Evolutionary conservation across 2,113 vertebrate species (phyloP), one percentile per base, ranked within the genome.

Genomic region (Chunga burmeisteri): DNA sequence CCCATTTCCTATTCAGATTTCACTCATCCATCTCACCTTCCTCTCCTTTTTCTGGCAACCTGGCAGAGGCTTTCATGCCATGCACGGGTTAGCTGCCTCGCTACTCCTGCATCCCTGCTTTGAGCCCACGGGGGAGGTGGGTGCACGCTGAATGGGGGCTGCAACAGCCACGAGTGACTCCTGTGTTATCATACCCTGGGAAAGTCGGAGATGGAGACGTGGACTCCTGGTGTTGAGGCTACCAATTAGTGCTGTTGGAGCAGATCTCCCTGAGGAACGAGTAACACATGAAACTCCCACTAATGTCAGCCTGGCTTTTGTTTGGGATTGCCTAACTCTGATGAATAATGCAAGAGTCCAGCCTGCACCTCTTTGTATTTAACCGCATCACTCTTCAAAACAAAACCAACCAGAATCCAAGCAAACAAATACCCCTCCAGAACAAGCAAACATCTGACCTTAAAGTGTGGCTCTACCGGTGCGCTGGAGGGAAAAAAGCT

Each of bases 321-420:
- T 92, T 93, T 91, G 73, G 86, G 29, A 87, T 96, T 96, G 88
- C 94, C 63, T 93, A 94, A 96, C 67, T 59, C 34, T 56, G 36
- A 94, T 89, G 94, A 97, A 94, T 95, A 96, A 94, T 90, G 40
- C 65, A 94, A n/a, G 73, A 94, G 70, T 87, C 78, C 90, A 94
- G 53, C 73, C 87, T 72, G 58, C 4, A 26, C 25, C 89, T 75
- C 46, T 80, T 94, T 91, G 88, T 56, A 56, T 87, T 96, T 90
- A 62, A 91, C 92, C 6, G 0, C 66, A 91, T 91, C 22, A 1
- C 34, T 91, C 78, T 79, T 81, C 61, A 87, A 91, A 97, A 88
- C 36, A 93, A 96, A 94, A 68, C 65, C 61, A 89, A 65, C 26
- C 70, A 84, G 91, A 94, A 44, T 34, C 61, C 66, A 80, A 91